Evolutionary conservation across 2,888 invertebrate species (phyloP).

Genomic region (Dione juno): DNA sequence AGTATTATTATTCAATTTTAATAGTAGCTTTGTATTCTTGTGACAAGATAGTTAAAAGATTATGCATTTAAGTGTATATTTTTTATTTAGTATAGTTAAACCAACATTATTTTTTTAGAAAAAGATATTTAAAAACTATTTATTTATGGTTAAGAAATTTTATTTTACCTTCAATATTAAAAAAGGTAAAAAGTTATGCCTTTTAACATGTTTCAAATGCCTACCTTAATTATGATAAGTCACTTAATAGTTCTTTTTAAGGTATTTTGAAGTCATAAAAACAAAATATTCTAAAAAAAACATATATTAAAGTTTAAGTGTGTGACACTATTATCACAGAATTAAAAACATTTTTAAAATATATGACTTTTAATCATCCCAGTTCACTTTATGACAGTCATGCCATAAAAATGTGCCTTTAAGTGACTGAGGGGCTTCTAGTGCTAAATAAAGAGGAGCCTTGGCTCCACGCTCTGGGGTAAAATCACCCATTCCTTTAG

Average conservation of each 20-base stretch:
- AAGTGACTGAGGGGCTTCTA: slow-evolving; percentile 74
- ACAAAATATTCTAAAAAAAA: slow-evolving; percentile 54
- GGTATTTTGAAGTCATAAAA: slow-evolving; percentile 31
- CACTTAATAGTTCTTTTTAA: slow-evolving; percentile 1
- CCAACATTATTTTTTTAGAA: too few relatives aligned
- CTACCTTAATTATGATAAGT: background rate
- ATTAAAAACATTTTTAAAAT: slow-evolving; percentile 68
- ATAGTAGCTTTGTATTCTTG: too few relatives aligned
- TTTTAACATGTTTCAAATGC: background rate
- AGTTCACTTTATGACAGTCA: slow-evolving; percentile 78
- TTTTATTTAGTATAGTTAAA: too few relatives aligned
- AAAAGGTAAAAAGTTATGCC: background rate
- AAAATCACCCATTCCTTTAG: slow-evolving; percentile 78
- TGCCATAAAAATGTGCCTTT: slow-evolving; percentile 80
- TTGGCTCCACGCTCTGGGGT: slow-evolving; percentile 73
- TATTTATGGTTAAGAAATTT: too few relatives aligned
- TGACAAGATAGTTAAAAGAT: too few relatives aligned
- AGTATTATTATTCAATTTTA: too few relatives aligned
- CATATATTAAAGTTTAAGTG: slow-evolving; percentile 76
- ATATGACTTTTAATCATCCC: slow-evolving; percentile 73
- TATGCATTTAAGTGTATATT: too few relatives aligned
- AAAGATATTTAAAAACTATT: too few relatives aligned
- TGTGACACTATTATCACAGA: slow-evolving; percentile 80
- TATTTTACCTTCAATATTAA: background rate
- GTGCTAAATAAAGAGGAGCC: slow-evolving; percentile 72